Base-by-base conservation (phyloP, 2,797 vertebrate species). In the Rhinogobio ventralis region DNA sequence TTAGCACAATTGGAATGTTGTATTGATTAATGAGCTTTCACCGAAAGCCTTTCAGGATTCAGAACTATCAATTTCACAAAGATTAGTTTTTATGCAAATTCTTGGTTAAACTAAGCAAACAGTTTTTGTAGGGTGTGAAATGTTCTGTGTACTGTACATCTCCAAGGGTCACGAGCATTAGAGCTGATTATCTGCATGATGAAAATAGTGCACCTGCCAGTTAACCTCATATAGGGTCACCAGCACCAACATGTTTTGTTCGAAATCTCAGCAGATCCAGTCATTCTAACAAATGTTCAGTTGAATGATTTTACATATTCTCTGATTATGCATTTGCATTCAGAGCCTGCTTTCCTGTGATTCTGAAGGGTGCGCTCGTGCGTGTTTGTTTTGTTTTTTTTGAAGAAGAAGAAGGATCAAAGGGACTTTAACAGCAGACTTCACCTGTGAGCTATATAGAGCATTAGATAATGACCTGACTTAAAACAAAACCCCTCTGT, bases 361-460 rank as follows among this genome's bases (percentile, higher is more conserved):
- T 77, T 39, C 49, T 77, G 13, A 20, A 55, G 46, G 25, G 73
- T 7, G 15, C 36, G 6, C 36, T 39, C 5, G 39, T 9, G 39
- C 9, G 23, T 53, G 20, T n/a, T n/a, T n/a, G n/a, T n/a, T n/a
- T n/a, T 75, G 25, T 72, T 7, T 19, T 33, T 9, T 28, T 76
- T n/a, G n/a, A n/a, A n/a, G n/a, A n/a, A n/a, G 49, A 77, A 67
- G 11, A 53, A 57, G 64, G 51, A 78, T 78, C 53, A 78, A 78
- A 71, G 55, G 28, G 39, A 71, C n/a, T 60, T 72, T 4, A 72
- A 23, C 39, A 51, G 39, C 71, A 53, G 72, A 76, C 84, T 73
- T 85, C 42, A 85, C 55, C 45, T 85, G 77, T 25, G 62, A 67
- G 55, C 84, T 80, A 66, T 80, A 67, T 66, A 72, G 68, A 80